Conservation (phyloP, 2,888 invertebrate species). For the Eledona agricola region DNA sequence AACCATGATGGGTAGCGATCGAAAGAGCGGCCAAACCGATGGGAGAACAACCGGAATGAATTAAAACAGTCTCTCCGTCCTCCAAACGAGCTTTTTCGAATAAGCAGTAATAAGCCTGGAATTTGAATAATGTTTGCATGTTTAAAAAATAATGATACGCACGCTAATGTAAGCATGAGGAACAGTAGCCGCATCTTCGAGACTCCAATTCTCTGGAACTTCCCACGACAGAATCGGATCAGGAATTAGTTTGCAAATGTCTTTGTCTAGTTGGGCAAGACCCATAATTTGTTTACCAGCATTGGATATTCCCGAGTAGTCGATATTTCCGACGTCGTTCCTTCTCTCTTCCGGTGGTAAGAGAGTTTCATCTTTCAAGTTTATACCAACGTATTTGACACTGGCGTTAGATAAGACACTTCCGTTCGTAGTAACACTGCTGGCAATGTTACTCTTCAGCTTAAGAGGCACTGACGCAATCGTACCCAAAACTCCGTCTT, state of each 20-base stretch:
- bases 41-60: slow-evolving; percentile 69
- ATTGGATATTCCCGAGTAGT: slow-evolving; percentile 54
- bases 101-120: slow-evolving; percentile 60
- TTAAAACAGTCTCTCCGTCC: slow-evolving; percentile 64
- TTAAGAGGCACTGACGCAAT: slow-evolving; percentile 52
- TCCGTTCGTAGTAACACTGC: slow-evolving; percentile 38
- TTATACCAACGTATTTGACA: slow-evolving; percentile 55
- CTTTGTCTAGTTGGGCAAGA: slow-evolving; percentile 62
- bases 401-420: slow-evolving; percentile 47
- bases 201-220: slow-evolving; percentile 75
- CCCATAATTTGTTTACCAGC: slow-evolving; percentile 75
- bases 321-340: slow-evolving; percentile 57
- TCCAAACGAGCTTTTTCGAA: slow-evolving; percentile 59
- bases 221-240: slow-evolving; percentile 69
- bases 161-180: slow-evolving; percentile 81
- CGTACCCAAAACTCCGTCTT: slow-evolving; percentile 62
- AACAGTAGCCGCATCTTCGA: slow-evolving; percentile 79
- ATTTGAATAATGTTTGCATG: slow-evolving; percentile 20
- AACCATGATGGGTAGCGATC: slow-evolving; percentile 68
- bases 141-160: slow-evolving; percentile 40
- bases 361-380: slow-evolving; percentile 21
- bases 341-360: slow-evolving; percentile 22
- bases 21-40: slow-evolving; percentile 77
- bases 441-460: slow-evolving; percentile 49
- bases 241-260: slow-evolving; percentile 52